Percentiles rank a stretch among this genome's conserved stretches.
Conservation (phyloP, 2,797 vertebrate species). For the Sebastes miniatus region DNA sequence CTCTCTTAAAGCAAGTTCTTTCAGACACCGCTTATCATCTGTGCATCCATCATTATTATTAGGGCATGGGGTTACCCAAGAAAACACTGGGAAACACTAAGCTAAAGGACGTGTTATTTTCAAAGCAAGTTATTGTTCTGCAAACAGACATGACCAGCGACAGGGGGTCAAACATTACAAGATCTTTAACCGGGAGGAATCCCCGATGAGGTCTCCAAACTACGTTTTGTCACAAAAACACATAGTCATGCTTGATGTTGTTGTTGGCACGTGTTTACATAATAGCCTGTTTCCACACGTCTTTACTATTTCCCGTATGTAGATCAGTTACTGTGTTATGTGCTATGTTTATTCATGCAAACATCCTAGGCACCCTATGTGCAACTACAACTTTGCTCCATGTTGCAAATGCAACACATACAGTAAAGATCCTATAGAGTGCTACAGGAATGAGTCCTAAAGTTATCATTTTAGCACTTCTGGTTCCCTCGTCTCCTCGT, state of each 20-base stretch:
- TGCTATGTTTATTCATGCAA: background rate
- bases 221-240: background rate
- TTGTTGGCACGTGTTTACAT: background rate
- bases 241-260: background rate
- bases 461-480: too few relatives aligned
- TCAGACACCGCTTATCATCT: background rate
- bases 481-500: too few relatives aligned
- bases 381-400: background rate
- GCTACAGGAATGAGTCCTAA: too few relatives aligned
- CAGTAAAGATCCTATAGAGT: too few relatives aligned
- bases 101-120: background rate
- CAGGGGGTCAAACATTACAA: background rate
- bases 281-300: background rate
- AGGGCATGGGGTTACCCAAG: background rate
- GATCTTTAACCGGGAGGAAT: background rate
- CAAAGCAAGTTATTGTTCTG: background rate
- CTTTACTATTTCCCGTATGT: background rate
- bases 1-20: background rate
- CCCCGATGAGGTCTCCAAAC: background rate
- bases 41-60: background rate
- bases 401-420: background rate
- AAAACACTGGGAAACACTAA: slow-evolving; percentile 4
- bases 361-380: background rate
- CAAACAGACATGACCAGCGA: background rate
- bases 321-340: background rate